Evolutionary conservation across 2,797 vertebrate species (phyloP).

Genomic region (Babyrousa celebensis): DNA sequence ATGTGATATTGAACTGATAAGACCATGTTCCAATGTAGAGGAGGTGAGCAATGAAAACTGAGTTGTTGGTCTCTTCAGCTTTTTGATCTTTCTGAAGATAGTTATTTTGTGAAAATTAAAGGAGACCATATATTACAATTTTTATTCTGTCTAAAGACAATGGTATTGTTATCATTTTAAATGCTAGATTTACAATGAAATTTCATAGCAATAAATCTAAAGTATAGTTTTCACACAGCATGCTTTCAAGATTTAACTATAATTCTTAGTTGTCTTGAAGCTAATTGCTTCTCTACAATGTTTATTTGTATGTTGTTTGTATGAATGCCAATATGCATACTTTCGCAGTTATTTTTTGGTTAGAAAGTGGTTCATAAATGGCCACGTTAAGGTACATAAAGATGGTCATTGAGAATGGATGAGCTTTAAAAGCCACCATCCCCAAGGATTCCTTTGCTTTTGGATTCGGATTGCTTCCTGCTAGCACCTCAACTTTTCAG

Average conservation of each 20-base stretch:
- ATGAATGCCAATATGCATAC: background rate
- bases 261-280: constrained; percentile 60
- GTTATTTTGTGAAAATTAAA: constrained; percentile 37
- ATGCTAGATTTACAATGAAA: background rate
- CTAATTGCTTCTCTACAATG: constrained; percentile 25
- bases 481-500: background rate
- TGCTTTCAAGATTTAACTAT: constrained; percentile 32
- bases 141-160: constrained; percentile 62
- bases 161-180: background rate
- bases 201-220: background rate
- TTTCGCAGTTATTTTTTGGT: constrained; percentile 34
- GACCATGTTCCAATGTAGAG: background rate
- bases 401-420: background rate
- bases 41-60: background rate
- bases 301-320: constrained; percentile 51
- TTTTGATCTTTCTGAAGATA: background rate
- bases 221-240: background rate
- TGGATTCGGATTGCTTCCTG: background rate
- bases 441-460: background rate
- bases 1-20: background rate
- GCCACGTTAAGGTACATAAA: background rate
- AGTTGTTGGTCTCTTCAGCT: background rate
- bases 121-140: background rate
- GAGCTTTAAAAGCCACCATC: background rate
- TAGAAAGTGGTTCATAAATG: background rate